These are phyloP conservation scores for Leptodactylus fuscus DNA, from an alignment of 2,113 vertebrate genomes.

Conservation along the genomic window DNA sequence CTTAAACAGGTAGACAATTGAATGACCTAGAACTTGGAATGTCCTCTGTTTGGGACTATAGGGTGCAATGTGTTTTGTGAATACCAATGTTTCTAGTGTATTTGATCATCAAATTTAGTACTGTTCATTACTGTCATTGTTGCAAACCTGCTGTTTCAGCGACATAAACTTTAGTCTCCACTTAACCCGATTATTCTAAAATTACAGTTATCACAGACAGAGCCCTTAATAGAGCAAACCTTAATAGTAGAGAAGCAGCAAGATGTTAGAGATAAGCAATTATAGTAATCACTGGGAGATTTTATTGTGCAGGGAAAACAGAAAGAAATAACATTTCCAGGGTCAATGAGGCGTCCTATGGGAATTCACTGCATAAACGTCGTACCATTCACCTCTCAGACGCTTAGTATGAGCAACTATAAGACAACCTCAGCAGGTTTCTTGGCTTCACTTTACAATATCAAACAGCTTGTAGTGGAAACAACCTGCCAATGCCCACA, in stretches of 20 bases:
- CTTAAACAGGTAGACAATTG: too few relatives aligned
- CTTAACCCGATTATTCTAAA: slow-evolving; percentile 44
- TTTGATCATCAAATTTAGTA: neutral
- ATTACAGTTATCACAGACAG: slow-evolving; percentile 35
- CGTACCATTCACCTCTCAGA: slow-evolving; percentile 22
- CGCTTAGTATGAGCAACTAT: neutral
- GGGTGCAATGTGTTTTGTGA: neutral
- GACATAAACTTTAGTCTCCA: slow-evolving; percentile 14
- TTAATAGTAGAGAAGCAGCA: slow-evolving; percentile 19
- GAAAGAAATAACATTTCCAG: slow-evolving; percentile 52
- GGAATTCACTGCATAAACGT: slow-evolving; percentile 11
- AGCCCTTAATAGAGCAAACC: slow-evolving; percentile 23
- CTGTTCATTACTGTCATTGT: neutral
- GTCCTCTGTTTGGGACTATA: neutral
- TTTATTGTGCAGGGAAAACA: slow-evolving; percentile 32
- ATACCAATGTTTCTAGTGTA: neutral
- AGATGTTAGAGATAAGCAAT: slow-evolving; percentile 28
- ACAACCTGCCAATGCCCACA: slow-evolving; percentile 32
- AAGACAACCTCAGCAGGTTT: slow-evolving; percentile 22
- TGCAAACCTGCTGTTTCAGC: slow-evolving; percentile 31
- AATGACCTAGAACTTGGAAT: too few relatives aligned
- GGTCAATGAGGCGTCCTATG: slow-evolving; percentile 30
- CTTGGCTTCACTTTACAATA: slow-evolving; percentile 14
- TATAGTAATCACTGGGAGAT: slow-evolving; percentile 47
- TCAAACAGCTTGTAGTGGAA: neutral